Conservation (phyloP, 2,888 invertebrate genomes). For the Drosophila mayaguana region DNA sequence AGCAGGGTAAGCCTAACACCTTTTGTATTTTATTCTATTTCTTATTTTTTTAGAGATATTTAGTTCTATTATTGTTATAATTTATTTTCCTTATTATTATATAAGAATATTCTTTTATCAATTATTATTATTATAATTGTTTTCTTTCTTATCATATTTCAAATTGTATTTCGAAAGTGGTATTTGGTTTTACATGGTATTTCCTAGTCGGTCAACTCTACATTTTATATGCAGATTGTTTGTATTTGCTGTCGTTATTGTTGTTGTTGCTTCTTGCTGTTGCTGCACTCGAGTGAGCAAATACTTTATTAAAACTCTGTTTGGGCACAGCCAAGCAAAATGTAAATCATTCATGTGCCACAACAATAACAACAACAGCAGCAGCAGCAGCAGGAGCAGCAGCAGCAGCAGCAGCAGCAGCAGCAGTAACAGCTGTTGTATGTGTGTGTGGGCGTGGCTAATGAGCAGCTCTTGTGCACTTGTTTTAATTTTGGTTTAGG, state of each 20-base stretch:
- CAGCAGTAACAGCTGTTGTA: constrained; percentile 6
- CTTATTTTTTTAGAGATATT: too few relatives aligned
- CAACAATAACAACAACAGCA: constrained; percentile 10
- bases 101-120: too few relatives aligned
- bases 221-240: constrained; percentile 35
- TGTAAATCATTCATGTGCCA: constrained; percentile 55
- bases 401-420: constrained; percentile 8
- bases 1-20: too few relatives aligned
- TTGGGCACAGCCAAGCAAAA: constrained; percentile 37
- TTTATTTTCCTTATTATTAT: too few relatives aligned
- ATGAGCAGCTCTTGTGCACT: constrained; percentile 63
- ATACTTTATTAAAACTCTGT: constrained; percentile 79
- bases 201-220: background rate
- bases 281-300: constrained; percentile 73
- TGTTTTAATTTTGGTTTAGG: constrained; percentile 63
- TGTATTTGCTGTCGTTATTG: constrained; percentile 41
- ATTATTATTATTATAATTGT: too few relatives aligned
- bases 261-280: constrained; percentile 45
- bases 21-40: too few relatives aligned
- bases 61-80: too few relatives aligned
- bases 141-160: background rate
- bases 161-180: background rate
- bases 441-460: constrained; percentile 46
- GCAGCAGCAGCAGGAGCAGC: too few relatives aligned
- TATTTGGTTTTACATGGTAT: constrained; percentile 3